Evolutionary conservation across 1,140 invertebrate genomes (phyloP), one percentile per base, ranked within the genome.

Genomic region (Venustaconcha ellipsiformis): DNA sequence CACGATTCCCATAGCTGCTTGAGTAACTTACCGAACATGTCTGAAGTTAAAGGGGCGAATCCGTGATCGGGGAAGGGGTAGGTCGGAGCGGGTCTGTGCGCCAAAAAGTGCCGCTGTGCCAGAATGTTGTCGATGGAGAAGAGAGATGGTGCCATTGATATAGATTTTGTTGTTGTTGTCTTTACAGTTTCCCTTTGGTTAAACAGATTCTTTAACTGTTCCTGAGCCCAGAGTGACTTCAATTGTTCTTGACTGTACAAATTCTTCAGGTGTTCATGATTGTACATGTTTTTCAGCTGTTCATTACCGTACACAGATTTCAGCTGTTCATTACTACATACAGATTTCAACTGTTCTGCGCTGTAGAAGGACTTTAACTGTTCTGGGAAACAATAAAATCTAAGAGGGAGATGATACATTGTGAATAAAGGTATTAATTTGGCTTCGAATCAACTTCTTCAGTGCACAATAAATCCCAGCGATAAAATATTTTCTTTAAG

Each of bases 71-170:
- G 75, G 48, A 68, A 77, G n/a, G 75, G 75, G 58, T 77, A 77
- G 0, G 75, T 77, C 26, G 75, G 75, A 2, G 75, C 68, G 13
- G 75, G 75, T 63, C 75, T 65, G 57, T 77, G 75, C 11, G 75
- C 70, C n/a, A 77, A 58, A n/a, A 77, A 57, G 8, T 70, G 75
- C 23, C 75, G 69, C 75, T 72, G 69, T 56, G 75, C 72, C 55
- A 77, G 37, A 15, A 77, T 77, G 58, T 77, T 77, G 59, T 77
- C 75, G 3, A 77, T 77, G n/a, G 75, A 77, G 64, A 77, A 77
- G 65, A 77, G 14, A 11, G 69, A 72, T n/a, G 75, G 72, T 60
- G 30, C 67, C 14, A 66, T 60, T 5, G 69, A 55, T 23, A 64
- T 60, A 8, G 20, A 14, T 18, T 13, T 48, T 55, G 75, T 58